Base-by-base conservation (phyloP, 2,797 vertebrate species). In the Lithobates pipiens region DNA sequence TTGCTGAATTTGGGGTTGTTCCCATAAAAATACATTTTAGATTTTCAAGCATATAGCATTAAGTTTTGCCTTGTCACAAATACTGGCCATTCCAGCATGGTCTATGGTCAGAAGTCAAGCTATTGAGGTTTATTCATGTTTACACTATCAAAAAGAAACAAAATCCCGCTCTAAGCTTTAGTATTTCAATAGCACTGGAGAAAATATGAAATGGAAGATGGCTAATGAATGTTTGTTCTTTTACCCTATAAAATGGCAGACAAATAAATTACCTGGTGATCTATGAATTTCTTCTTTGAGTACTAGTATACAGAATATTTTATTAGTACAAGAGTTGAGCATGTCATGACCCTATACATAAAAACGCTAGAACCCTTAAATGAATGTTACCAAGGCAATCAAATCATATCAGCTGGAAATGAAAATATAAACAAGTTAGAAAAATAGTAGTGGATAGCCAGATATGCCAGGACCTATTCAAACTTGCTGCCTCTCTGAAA, bases 191-290 rank as follows among this genome's bases (percentile, higher is more conserved):
- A 42, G 23, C 72, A n/a, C 32, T 21, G 29, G 0, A 10, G 1
- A 29, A 44, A 73, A 15, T 27, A 65, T 65, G n/a, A 65, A 36
- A 82, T 44, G 73, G 80, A 57, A 42, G 69, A 82, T 34, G 29
- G 61, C 57, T 74, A 65, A 74, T 82, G 57, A 73, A 65, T 70
- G 27, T 77, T 54, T 77, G 29, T 36, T 61, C n/a, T 4, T 77
- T 32, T 5, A 10, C 54, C 10, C 7, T 18, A 63, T 29, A 61
- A 61, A 77, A 63, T 61, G 32, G 32, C 25, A 21, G 21, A 4
- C 36, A n/a, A 3, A 65, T 77, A n/a, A 65, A 32, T 77, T 34
- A 11, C 76, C 76, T 36, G n/a, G 13, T 77, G 57, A 77, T 32
- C 57, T 77, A 9, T 0, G 36, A 36, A 1, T n/a, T 65, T 63